Evolutionary conservation across 2,797 vertebrate genomes (phyloP).

Genomic region (Pangasius sanitwongsei): DNA sequence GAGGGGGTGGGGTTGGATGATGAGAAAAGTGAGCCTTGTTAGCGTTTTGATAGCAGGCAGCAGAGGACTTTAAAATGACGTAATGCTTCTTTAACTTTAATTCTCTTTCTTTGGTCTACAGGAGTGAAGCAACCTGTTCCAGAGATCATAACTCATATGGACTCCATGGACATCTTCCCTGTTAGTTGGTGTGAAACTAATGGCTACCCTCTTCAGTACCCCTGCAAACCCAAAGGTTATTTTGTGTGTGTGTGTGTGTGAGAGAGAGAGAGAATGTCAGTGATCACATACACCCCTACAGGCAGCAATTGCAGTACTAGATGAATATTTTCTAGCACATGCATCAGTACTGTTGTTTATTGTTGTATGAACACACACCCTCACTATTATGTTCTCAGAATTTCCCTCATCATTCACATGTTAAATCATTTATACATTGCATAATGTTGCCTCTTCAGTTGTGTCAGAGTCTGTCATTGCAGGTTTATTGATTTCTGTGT

Average conservation of each 20-base stretch:
- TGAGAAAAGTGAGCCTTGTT: neutral
- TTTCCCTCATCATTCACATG: neutral
- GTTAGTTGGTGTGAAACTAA: slow-evolving; percentile 99
- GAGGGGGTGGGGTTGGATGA: neutral
- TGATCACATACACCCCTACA: neutral
- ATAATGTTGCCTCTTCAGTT: neutral
- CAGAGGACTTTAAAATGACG: neutral
- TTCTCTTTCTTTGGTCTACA: slow-evolving; percentile 57
- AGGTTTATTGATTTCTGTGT: slow-evolving; percentile 24
- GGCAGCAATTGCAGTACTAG: neutral
- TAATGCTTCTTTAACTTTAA: neutral
- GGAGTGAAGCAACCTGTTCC: slow-evolving; percentile 89
- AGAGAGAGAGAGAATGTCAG: neutral
- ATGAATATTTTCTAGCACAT: neutral
- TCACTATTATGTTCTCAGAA: neutral
- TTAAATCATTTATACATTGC: neutral
- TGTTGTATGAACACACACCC: neutral
- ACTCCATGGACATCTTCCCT: slow-evolving; percentile 96
- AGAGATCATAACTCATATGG: slow-evolving; percentile 90
- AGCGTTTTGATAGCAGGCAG: neutral
- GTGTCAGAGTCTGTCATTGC: neutral
- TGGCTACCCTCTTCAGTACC: slow-evolving; percentile 89
- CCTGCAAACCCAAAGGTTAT: slow-evolving; percentile 88
- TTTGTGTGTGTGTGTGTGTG: slow-evolving; percentile 10
- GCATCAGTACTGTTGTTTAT: neutral